Conservation (phyloP, 2,888 invertebrate genomes). For the Clepsis dumicolana region DNA sequence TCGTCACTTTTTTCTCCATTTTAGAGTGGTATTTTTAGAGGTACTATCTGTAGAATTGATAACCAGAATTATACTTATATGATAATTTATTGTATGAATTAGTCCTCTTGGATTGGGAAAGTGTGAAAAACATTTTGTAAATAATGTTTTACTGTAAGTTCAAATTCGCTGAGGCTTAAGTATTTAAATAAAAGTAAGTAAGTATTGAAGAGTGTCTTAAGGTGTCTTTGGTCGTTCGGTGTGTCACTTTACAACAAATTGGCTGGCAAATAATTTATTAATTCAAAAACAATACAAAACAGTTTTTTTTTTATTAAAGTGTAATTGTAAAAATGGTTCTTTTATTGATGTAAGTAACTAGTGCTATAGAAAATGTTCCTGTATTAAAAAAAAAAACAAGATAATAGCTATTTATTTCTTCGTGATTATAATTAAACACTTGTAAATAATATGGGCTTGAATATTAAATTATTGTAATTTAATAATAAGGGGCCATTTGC, state of each 20-base stretch:
- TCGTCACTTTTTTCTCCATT: no score
- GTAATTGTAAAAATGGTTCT: neutral
- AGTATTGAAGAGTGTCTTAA: neutral
- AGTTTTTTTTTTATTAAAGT: neutral
- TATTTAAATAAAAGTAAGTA: neutral
- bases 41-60: no score
- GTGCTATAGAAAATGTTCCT: constrained; percentile 39
- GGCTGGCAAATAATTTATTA: neutral
- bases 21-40: no score
- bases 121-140: neutral
- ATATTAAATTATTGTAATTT: no score
- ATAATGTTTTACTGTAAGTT: constrained; percentile 12
- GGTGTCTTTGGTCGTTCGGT: neutral
- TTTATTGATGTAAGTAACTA: constrained; percentile 6
- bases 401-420: constrained; percentile 35
- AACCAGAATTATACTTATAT: no score
- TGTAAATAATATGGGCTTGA: constrained; percentile 7
- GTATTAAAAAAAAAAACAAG: constrained; percentile 14
- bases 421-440: constrained; percentile 3
- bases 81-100: no score
- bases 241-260: neutral
- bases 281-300: neutral
- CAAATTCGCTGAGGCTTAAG: constrained; percentile 25
- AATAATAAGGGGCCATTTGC: constrained; percentile 29
- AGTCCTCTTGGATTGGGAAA: no score